Percentiles rank a stretch among this genome's conserved stretches.
phyloP scores from a whole-genome alignment of 2,888 invertebrate species.

The Troides helena region DNA sequence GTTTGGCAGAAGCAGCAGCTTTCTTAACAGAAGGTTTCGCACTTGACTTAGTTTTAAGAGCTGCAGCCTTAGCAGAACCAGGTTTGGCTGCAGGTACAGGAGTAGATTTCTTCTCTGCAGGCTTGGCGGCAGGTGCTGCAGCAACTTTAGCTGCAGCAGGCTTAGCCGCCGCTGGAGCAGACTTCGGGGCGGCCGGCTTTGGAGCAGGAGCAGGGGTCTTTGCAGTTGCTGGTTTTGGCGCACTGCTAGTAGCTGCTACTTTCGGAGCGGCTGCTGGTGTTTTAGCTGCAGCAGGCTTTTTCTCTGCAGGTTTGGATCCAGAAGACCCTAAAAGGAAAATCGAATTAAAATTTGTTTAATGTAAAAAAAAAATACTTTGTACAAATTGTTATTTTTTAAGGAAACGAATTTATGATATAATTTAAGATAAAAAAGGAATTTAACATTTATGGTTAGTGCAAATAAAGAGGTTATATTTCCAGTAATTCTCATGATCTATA shows the following conservation, averaged over 20 bases:
- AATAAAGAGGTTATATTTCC: background rate
- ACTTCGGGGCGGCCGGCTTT: constrained; percentile 66
- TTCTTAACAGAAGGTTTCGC: constrained; percentile 77
- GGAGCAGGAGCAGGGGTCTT: constrained; percentile 68
- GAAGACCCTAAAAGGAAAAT: constrained; percentile 50
- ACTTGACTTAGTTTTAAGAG: constrained; percentile 73
- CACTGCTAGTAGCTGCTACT: constrained; percentile 44
- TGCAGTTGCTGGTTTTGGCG: constrained; percentile 62
- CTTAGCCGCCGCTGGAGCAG: constrained; percentile 73
- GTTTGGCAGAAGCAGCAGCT: constrained; percentile 71
- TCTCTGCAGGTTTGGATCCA: constrained; percentile 72
- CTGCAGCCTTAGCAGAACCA: constrained; percentile 76
- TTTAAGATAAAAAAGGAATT: too few relatives aligned
- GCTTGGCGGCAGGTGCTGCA: constrained; percentile 59
- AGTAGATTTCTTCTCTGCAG: constrained; percentile 67
- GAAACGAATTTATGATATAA: too few relatives aligned
- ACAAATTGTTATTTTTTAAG: background rate
- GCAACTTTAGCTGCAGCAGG: constrained; percentile 71
- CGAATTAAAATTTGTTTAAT: background rate
- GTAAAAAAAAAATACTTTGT: background rate
- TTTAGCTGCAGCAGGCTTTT: constrained; percentile 67
- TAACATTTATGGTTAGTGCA: background rate
- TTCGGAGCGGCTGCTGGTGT: constrained; percentile 72
- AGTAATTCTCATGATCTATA: background rate
- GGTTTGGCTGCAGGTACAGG: constrained; percentile 71